Base-by-base conservation (phyloP, 1,140 invertebrate genomes). In the Cyclargus thomasi region DNA sequence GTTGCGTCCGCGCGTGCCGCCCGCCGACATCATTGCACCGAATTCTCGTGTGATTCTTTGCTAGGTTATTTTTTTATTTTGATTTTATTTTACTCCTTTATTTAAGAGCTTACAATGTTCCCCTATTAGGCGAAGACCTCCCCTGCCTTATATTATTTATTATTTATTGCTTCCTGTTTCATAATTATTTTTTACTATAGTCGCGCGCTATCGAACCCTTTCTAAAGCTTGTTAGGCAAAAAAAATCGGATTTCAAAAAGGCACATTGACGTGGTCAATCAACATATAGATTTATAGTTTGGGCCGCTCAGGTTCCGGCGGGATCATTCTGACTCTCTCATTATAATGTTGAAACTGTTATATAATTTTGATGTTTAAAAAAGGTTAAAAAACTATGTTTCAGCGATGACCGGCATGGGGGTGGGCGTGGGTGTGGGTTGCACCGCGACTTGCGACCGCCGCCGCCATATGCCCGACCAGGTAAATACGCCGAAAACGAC, bases 351-450 rank as follows among this genome's bases (percentile, higher is more conserved):
- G n/a, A n/a, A n/a, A n/a, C n/a, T 23, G 22, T 63, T 16, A 16
- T 62, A 5, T 23, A 14, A 18, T 5, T 62, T 8, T 62, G 23
- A 62, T n/a, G n/a, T n/a, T n/a, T n/a, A n/a, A n/a, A n/a, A n/a
- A n/a, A n/a, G n/a, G n/a, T n/a, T 17, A 1, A 8, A 0, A 10
- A 14, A 23, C n/a, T 66, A 4, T 66, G 22, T 57, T 57, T 2
- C 77, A 88, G 86, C 86, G 6, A 88, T 88, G 86, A 86, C 84
- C 3, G 82, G 83, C 14, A 75, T 85, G 71, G 85, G 83, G 2
- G 75, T 81, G 72, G 83, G 81, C n/a, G 72, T 79, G 70, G 80
- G 82, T 62, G 81, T 78, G 71, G 80, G 85, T 0, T 88, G 86
- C 65, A 76, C 83, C 10, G 69, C 75, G 39, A 86, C 83, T 4